phyloP scores from a whole-genome alignment of 2,888 invertebrate species.

The Heliconius cydno region DNA sequence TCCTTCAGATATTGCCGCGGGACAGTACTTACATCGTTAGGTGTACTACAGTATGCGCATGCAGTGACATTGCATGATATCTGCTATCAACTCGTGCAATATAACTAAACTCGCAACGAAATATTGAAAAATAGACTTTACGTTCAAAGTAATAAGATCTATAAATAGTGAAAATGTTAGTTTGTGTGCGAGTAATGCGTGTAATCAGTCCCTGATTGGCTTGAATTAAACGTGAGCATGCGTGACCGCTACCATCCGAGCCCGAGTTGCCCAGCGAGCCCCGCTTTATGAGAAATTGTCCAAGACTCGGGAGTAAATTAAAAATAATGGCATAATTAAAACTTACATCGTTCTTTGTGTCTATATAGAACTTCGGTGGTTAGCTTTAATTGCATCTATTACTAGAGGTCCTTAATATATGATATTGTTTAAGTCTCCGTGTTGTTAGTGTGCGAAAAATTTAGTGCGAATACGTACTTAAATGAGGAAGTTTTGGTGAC shows the following conservation, averaged over 20 bases:
- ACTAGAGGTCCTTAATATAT: slow-evolving; percentile 35
- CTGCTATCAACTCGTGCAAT: slow-evolving; percentile 58
- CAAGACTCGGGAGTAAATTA: slow-evolving; percentile 70
- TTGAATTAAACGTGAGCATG: slow-evolving; percentile 82
- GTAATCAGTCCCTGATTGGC: slow-evolving; percentile 82
- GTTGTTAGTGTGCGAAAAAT: slow-evolving; percentile 12
- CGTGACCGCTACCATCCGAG: slow-evolving; percentile 79
- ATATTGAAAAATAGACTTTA: slow-evolving; percentile 54
- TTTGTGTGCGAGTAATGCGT: slow-evolving; percentile 76
- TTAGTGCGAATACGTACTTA: neutral
- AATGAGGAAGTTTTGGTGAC: neutral
- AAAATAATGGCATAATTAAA: slow-evolving; percentile 80
- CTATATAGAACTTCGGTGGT: slow-evolving; percentile 57
- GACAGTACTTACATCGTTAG: slow-evolving; percentile 54
- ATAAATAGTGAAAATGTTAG: slow-evolving; percentile 53
- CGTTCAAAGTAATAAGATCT: slow-evolving; percentile 50
- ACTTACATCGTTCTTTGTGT: slow-evolving; percentile 66
- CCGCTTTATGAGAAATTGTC: slow-evolving; percentile 73
- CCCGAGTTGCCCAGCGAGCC: slow-evolving; percentile 63
- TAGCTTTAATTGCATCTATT: slow-evolving; percentile 54
- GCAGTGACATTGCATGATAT: slow-evolving; percentile 75
- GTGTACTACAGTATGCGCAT: slow-evolving; percentile 49
- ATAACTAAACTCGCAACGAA: slow-evolving; percentile 30
- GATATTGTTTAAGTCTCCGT: neutral
- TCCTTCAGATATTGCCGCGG: slow-evolving; percentile 47